Evolutionary conservation across 2,888 invertebrate species (phyloP), one percentile per base, ranked within the genome.

Genomic region (Parnassius smintheus): DNA sequence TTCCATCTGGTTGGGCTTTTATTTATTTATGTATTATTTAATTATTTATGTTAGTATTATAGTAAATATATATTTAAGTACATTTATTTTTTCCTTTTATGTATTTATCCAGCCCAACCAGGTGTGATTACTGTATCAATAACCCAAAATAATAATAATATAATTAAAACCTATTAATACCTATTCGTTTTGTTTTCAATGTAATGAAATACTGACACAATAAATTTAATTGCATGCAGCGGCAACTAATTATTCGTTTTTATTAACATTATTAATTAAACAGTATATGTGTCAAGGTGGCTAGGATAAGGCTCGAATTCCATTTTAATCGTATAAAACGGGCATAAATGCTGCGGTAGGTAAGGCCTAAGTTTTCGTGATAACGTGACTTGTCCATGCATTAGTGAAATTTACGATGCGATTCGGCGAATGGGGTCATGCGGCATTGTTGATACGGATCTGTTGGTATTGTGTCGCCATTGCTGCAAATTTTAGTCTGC

Each of bases 401-500:
- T 59, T 64, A 56, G 56, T 59, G 52, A 64, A 64, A 64, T 64
- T 59, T 64, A 64, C 48, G 55, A 48, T 48, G 52, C 52, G 56
- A 52, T 50, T 56, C 51, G 48, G 63, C 52, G 56, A 64, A 59
- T 45, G 59, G 51, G 56, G 63, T 45, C 59, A 60, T 64, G 60
- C 64, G 60, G 60, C 57, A 60, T 53, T 56, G 13, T 56, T 52
- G 64, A 64, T 64, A 61, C 18, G 35, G 13, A 61, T 64, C 64
- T 57, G 12, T 1, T 64, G 57, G 57, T 57, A 57, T 60, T 51
- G 59, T 56, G 61, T 54, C 64, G 57, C 56, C 35, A 64, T 54
- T 60, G 64, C 64, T 64, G 58, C 59, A 63, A 63, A 55, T 41
- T 55, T 62, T 62, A 13, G 54, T 46, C 62, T 63, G 63, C 63